phyloP scores from a whole-genome alignment of 1,140 invertebrate genomes.

The Vanessa atalanta region DNA sequence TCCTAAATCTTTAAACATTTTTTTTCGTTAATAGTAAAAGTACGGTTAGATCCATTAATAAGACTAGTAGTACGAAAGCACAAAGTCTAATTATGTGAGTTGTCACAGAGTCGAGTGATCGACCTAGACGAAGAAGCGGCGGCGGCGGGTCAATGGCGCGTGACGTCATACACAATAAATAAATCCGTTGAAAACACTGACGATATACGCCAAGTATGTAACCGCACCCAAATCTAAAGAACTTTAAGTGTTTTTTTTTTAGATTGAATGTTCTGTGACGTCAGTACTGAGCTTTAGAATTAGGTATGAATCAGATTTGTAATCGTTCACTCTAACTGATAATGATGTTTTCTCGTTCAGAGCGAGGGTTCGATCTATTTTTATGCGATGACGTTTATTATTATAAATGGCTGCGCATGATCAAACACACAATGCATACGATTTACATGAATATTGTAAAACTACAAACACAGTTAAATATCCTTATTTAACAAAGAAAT shows the following conservation, averaged over 20 bases:
- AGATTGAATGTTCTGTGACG: not conserved
- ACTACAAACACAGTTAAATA: not conserved
- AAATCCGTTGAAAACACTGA: conserved; percentile 41
- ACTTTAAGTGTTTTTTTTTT: conserved; percentile 21
- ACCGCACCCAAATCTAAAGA: conserved; percentile 46
- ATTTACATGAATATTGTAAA: conserved; percentile 8
- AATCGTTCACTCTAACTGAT: conserved; percentile 39
- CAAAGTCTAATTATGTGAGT: not conserved
- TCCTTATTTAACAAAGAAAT: not conserved
- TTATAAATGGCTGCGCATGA: conserved; percentile 35
- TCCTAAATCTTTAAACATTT: too few species aligned
- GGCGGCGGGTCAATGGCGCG: conserved; percentile 61
- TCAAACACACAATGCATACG: conserved; percentile 12
- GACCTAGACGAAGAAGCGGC: conserved; percentile 25
- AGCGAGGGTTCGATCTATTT: conserved; percentile 45
- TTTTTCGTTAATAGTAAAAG: not conserved
- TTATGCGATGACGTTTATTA: conserved; percentile 41
- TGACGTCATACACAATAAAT: conserved; percentile 63
- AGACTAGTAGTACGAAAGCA: not conserved
- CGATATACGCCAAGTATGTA: conserved; percentile 45
- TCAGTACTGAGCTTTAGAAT: not conserved
- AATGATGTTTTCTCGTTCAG: conserved; percentile 40
- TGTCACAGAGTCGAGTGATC: conserved; percentile 7
- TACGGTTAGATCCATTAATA: not conserved
- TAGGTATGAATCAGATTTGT: conserved; percentile 37